Percentiles rank a stretch among this genome's conserved stretches.
Conservation (phyloP, 2,113 vertebrate species). For the Gnathonemus longibarbis region DNA sequence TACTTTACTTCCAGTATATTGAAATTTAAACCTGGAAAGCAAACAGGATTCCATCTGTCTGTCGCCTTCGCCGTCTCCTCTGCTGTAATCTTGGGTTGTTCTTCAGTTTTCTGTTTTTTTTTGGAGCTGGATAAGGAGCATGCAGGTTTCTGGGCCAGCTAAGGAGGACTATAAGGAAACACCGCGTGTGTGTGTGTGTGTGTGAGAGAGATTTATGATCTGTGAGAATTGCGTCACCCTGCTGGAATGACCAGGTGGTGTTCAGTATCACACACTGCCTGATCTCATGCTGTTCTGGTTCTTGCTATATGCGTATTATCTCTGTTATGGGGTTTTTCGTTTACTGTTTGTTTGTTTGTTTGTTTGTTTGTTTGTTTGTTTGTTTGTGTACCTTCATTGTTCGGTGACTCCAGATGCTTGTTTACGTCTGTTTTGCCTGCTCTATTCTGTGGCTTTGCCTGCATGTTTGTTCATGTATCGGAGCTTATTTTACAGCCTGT, state of each 20-base stretch:
- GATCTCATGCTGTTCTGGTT: conserved; percentile 45
- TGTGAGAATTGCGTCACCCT: conserved; percentile 36
- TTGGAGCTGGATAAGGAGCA: conserved; percentile 28
- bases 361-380: conserved; percentile 33
- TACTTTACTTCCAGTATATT: background rate
- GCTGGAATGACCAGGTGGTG: conserved; percentile 42
- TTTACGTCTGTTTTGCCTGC: background rate
- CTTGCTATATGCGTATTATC: conserved; percentile 30
- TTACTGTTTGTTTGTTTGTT: conserved; percentile 27
- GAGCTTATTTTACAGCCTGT: background rate
- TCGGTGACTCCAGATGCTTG: background rate
- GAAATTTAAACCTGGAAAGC: background rate
- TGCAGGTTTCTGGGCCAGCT: conserved; percentile 47
- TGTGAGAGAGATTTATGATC: conserved; percentile 49
- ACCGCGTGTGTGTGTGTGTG: background rate
- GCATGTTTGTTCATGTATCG: background rate
- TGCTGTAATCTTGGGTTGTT: conserved; percentile 19
- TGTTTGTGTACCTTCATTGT: background rate
- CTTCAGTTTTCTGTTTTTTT: conserved; percentile 28
- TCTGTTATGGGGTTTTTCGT: conserved; percentile 11
- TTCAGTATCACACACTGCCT: conserved; percentile 40
- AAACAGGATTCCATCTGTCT: background rate
- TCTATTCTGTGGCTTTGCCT: background rate
- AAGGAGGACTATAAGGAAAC: conserved; percentile 15
- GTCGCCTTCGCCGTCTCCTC: background rate